Conservation (phyloP, 2,797 vertebrate genomes). For the Heterohyrax brucei region DNA sequence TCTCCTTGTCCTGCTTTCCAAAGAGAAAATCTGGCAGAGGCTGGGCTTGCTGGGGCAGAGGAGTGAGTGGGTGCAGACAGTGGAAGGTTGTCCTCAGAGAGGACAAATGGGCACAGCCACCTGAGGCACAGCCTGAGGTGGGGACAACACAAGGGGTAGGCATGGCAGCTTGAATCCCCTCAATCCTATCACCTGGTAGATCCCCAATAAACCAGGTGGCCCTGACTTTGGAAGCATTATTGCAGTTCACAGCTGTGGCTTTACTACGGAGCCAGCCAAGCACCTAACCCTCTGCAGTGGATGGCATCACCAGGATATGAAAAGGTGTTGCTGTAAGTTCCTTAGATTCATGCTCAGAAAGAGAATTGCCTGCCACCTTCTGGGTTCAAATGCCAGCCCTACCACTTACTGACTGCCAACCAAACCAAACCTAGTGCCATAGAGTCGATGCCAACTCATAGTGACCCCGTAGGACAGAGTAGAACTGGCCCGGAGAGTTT, state of each 20-base stretch:
- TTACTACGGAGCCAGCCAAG: background rate
- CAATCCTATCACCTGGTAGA: background rate
- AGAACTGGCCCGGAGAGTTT: too few relatives aligned
- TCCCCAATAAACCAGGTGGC: background rate
- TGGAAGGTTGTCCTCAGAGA: background rate
- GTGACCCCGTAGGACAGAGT: too few relatives aligned
- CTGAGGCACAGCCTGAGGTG: background rate
- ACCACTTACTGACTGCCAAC: background rate
- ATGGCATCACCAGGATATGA: accelerated
- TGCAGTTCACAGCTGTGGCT: background rate
- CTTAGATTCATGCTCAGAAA: background rate
- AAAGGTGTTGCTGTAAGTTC: background rate
- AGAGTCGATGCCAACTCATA: too few relatives aligned
- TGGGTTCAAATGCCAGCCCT: background rate
- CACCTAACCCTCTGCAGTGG: background rate
- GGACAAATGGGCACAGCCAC: background rate
- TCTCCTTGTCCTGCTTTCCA: slow-evolving; percentile 89
- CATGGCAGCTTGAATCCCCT: background rate
- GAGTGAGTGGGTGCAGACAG: background rate
- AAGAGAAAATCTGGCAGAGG: slow-evolving; percentile 76
- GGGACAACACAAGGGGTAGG: accelerated
- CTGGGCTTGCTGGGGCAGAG: slow-evolving; percentile 91
- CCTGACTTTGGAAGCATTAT: background rate
- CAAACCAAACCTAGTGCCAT: too few relatives aligned
- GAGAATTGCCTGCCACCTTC: background rate